phyloP scores from a whole-genome alignment of 2,113 vertebrate genomes.

The Acanthisitta chloris region DNA sequence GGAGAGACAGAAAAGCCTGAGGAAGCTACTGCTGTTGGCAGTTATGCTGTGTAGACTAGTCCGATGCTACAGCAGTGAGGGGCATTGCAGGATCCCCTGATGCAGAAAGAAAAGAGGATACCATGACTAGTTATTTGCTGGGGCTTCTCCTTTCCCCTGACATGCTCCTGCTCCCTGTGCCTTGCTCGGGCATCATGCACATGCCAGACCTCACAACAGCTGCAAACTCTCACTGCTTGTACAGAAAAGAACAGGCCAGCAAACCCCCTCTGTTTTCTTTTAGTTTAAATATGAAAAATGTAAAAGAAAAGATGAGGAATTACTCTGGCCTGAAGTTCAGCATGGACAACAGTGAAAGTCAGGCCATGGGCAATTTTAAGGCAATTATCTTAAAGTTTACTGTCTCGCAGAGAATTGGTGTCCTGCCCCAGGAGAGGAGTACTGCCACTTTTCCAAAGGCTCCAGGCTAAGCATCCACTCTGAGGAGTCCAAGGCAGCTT shows the following conservation, averaged over 20 bases:
- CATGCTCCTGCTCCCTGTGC: rapidly evolving
- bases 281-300: background rate
- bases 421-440: background rate
- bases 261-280: background rate
- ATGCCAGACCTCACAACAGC: background rate
- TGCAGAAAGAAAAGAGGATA: background rate
- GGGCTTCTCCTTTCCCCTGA: background rate
- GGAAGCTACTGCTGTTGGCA: background rate
- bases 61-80: background rate
- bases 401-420: rapidly evolving
- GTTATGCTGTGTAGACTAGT: background rate
- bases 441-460: background rate
- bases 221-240: conserved; percentile 10
- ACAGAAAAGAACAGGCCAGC: background rate
- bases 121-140: background rate
- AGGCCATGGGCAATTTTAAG: background rate
- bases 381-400: background rate
- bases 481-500: background rate
- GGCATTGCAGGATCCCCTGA: background rate
- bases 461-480: background rate
- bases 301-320: background rate
- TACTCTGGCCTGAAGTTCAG: background rate
- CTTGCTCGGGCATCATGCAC: background rate
- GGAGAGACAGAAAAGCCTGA: background rate
- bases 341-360: background rate